These are phyloP conservation scores for Drosophila recens DNA, from an alignment of 2,888 invertebrate genomes.

Conservation along the genomic window DNA sequence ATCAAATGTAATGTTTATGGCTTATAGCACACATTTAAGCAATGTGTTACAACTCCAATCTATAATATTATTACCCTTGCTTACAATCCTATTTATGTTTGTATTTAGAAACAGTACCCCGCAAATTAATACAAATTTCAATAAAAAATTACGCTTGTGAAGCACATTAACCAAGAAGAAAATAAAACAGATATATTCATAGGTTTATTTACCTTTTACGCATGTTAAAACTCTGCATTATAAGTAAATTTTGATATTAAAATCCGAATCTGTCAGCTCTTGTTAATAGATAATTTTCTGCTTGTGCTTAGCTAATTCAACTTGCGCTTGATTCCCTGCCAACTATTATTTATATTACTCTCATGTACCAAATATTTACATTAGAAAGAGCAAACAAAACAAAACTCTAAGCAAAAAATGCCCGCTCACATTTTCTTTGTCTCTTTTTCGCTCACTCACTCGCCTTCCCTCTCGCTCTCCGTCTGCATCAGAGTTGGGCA, in stretches of 20 bases:
- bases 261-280: background rate
- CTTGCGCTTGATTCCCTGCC: background rate
- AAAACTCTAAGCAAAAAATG: constrained; percentile 39
- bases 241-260: background rate
- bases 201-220: too few relatives aligned
- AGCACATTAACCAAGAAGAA: too few relatives aligned
- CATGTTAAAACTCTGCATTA: background rate
- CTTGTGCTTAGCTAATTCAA: background rate
- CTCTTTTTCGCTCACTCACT: background rate
- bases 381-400: constrained; percentile 39
- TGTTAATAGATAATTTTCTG: background rate
- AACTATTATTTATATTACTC: background rate
- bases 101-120: too few relatives aligned
- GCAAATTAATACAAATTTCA: too few relatives aligned
- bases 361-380: constrained; percentile 46
- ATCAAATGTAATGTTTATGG: too few relatives aligned
- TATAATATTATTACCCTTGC: too few relatives aligned
- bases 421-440: background rate
- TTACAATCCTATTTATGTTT: too few relatives aligned
- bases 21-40: too few relatives aligned
- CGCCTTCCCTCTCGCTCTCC: background rate
- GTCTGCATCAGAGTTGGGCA: constrained; percentile 45
- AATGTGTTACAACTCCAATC: too few relatives aligned
- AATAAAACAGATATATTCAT: too few relatives aligned
- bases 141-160: too few relatives aligned